These are phyloP conservation scores for Xestia c-nigrum DNA, from an alignment of 2,888 invertebrate genomes.

Conservation along the genomic window DNA sequence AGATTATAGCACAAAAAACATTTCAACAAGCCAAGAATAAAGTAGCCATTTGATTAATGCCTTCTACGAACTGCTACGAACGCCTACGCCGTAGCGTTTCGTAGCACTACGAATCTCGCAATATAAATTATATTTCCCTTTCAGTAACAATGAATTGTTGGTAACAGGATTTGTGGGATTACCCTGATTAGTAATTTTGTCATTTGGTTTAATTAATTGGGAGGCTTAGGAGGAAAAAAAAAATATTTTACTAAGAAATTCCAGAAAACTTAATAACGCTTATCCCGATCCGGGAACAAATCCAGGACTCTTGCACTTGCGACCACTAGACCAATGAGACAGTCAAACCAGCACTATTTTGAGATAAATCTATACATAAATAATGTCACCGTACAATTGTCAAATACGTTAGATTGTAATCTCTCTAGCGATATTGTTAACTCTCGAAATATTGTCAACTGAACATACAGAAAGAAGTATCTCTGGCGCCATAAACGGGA, in stretches of 20 bases:
- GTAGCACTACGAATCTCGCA: conserved; percentile 50
- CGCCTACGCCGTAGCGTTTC: conserved; percentile 61
- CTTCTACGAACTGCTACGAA: conserved; percentile 61
- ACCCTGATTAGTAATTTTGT: conserved; percentile 3
- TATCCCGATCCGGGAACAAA: too few relatives aligned
- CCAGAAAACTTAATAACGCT: too few relatives aligned
- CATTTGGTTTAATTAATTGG: background rate
- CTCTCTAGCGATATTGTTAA: too few relatives aligned
- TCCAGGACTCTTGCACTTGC: background rate
- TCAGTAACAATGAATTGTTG: conserved; percentile 28
- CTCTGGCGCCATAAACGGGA: too few relatives aligned
- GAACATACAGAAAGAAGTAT: too few relatives aligned
- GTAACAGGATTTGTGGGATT: conserved; percentile 32
- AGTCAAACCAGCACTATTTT: background rate
- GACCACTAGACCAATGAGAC: too few relatives aligned
- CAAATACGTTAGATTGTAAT: too few relatives aligned
- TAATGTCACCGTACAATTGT: too few relatives aligned
- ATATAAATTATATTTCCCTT: conserved; percentile 32
- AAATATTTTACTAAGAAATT: background rate
- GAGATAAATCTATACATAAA: background rate
- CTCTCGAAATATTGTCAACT: too few relatives aligned
- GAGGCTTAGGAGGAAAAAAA: background rate
- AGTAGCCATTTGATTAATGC: conserved; percentile 29
- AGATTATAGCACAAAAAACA: conserved; percentile 3
- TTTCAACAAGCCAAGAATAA: conserved; percentile 10